phyloP scores from a whole-genome alignment of 2,113 vertebrate genomes.

The Pollachius pollachius region DNA sequence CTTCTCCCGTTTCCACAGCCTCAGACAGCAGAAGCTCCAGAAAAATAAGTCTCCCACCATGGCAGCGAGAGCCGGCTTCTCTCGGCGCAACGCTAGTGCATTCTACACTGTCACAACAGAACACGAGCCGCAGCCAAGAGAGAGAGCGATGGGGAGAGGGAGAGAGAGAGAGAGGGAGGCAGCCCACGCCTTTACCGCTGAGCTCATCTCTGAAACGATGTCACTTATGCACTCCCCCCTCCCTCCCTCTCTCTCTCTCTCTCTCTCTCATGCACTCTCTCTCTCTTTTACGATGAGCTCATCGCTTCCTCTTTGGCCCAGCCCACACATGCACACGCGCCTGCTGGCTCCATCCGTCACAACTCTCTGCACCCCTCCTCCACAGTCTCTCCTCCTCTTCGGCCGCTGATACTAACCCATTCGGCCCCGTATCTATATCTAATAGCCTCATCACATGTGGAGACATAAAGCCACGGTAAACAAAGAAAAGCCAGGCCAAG shows the following conservation, averaged over 20 bases:
- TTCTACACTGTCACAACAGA: constrained; percentile 64
- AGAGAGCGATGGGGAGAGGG: constrained; percentile 25
- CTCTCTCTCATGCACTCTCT: constrained; percentile 17
- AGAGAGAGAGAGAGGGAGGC: constrained; percentile 4
- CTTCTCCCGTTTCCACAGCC: constrained; percentile 74
- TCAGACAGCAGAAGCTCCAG: constrained; percentile 79
- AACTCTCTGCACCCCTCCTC: constrained; percentile 21
- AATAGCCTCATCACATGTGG: neutral
- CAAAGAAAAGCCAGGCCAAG: neutral
- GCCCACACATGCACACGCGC: constrained; percentile 47
- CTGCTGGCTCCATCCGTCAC: constrained; percentile 17
- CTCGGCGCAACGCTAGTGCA: constrained; percentile 51
- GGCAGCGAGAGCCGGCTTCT: constrained; percentile 49
- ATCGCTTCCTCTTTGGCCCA: constrained; percentile 65
- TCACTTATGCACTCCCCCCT: constrained; percentile 36
- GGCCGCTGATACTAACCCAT: neutral
- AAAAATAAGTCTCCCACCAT: constrained; percentile 76
- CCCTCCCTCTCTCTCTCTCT: constrained; percentile 20
- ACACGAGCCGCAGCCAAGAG: constrained; percentile 34
- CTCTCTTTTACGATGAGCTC: constrained; percentile 64
- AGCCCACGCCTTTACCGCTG: constrained; percentile 65
- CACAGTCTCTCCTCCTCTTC: constrained; percentile 2
- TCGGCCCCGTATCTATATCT: neutral
- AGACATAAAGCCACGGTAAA: neutral
- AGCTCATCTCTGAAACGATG: constrained; percentile 71